phyloP scores from a whole-genome alignment of 1,140 invertebrate genomes.

The Eurosta solidaginis region DNA sequence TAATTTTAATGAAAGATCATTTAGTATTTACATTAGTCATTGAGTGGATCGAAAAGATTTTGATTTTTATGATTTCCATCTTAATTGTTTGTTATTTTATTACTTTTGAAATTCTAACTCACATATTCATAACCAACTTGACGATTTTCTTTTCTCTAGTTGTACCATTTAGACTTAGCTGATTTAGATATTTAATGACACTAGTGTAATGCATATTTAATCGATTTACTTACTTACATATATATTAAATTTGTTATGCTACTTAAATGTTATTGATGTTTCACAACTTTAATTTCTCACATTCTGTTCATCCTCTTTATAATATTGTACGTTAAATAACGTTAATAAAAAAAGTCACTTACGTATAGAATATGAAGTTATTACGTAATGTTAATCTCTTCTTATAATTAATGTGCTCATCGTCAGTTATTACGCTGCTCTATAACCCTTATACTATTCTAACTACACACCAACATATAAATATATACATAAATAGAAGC shows the following conservation, averaged over 20 bases:
- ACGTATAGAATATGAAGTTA: background rate
- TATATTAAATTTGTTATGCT: background rate
- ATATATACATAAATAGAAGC: background rate
- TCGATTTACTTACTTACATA: background rate
- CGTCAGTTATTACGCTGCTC: background rate
- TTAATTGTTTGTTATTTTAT: no score
- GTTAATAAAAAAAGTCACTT: background rate
- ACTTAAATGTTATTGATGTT: conserved; percentile 31
- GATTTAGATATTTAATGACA: no score
- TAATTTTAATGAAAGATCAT: no score
- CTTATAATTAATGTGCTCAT: background rate
- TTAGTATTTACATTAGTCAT: no score
- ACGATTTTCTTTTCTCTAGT: no score
- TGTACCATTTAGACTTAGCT: background rate
- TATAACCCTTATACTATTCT: background rate
- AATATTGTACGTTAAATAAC: background rate
- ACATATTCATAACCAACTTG: no score
- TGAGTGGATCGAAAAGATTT: no score
- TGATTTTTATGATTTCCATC: no score
- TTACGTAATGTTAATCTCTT: background rate
- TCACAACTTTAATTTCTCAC: conserved; percentile 25
- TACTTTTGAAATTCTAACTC: no score
- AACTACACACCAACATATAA: background rate
- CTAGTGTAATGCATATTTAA: background rate
- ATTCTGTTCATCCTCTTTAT: background rate